phyloP scores from a whole-genome alignment of 1,140 invertebrate genomes.

The Macrosteles quadrilineatus region DNA sequence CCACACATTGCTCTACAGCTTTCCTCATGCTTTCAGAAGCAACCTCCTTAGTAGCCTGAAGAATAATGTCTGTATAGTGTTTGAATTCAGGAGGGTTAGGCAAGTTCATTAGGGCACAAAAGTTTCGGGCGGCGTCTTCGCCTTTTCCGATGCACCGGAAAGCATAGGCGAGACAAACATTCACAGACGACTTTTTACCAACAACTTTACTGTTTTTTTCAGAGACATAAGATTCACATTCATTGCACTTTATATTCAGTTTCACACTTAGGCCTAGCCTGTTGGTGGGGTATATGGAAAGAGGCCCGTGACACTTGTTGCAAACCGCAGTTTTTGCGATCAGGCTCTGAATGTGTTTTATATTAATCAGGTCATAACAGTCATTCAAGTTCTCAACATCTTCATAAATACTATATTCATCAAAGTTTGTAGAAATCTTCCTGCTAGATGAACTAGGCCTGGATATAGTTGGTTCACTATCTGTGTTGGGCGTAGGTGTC shows the following conservation, averaged over 20 bases:
- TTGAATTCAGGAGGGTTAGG: not conserved
- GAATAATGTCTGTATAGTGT: not conserved
- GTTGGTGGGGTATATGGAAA: not conserved
- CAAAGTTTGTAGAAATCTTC: not conserved
- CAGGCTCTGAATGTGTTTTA: not conserved
- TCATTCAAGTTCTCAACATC: not conserved
- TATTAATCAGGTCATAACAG: not conserved
- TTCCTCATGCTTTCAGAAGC: not conserved
- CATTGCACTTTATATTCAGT: not conserved
- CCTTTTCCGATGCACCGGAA: not conserved
- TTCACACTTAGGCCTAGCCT: not conserved
- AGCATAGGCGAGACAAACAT: not conserved
- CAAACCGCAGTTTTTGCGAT: not conserved
- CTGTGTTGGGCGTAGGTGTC: too few species aligned
- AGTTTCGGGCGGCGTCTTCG: not conserved
- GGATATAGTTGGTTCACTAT: too few species aligned
- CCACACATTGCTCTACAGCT: not conserved
- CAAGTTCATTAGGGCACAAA: not conserved
- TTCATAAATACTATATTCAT: not conserved
- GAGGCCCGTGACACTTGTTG: not conserved
- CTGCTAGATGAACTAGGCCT: not conserved
- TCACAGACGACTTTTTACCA: not conserved
- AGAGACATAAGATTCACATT: not conserved
- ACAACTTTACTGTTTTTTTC: not conserved
- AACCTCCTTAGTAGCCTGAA: not conserved